Base-by-base conservation (phyloP, 1,140 invertebrate genomes). In the Manduca sexta region DNA sequence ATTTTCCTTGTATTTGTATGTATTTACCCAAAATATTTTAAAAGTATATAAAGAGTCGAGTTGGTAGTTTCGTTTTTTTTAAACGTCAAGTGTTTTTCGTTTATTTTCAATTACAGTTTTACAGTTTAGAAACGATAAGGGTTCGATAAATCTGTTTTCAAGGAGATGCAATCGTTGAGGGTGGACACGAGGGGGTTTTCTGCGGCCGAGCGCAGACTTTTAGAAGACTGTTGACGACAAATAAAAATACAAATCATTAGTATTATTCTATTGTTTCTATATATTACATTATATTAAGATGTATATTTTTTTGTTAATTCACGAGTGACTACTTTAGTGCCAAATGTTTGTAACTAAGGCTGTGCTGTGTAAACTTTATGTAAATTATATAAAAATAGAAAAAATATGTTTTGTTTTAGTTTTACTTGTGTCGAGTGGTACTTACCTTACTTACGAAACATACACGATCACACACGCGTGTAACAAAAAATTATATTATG, bases 61-160 rank as follows among this genome's bases (percentile, higher is more conserved):
- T 8, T 26, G 8, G 21, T 26, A 26, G 21, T 26, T 8, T 26
- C 4, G 1, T 26, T 8, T 26, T 5, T 26, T 26, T 26, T 26
- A 26, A 26, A 26, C 21, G 21, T 26, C 21, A 26, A 26, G 21
- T 26, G 21, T 26, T 31, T 51, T 41, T 44, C 53, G 21, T 67
- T 57, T 55, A 52, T 57, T 74, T 78, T 68, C 53, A 59, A 64
- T 82, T 82, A 49, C 77, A 82, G 77, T 79, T 72, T 74, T 69
- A 60, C 75, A 74, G 62, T 79, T 79, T 82, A 74, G 69, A 82
- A 65, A 69, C 68, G 55, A 74, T 76, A 80, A 78, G 70, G 60
- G 69, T 76, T 56, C 71, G 68, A 56, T 78, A 78, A 56, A 76
- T 74, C 47, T 80, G n/a, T 74, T 74, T 77, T 77, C 67, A 82